Percentiles rank a stretch among this genome's conserved stretches.
These are phyloP conservation scores for Hipposideros larvatus DNA, from an alignment of 2,797 vertebrate genomes.

Conservation along the genomic window DNA sequence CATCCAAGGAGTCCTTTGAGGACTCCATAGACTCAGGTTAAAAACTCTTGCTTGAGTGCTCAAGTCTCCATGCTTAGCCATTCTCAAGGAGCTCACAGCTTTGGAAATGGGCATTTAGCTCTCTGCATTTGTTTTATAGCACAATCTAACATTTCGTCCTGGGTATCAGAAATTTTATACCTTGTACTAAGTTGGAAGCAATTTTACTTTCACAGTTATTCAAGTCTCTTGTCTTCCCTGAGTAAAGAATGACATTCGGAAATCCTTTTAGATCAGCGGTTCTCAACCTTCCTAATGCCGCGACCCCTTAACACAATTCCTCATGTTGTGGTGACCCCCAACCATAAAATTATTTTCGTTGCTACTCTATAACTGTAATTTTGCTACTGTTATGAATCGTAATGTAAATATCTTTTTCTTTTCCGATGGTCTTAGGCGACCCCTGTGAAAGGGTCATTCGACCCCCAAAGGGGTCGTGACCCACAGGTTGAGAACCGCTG, in stretches of 20 bases:
- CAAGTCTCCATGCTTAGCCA: background rate
- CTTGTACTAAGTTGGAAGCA: background rate
- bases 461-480: too few relatives aligned
- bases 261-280: background rate
- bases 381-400: too few relatives aligned
- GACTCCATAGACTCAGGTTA: background rate
- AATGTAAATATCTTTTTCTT: too few relatives aligned
- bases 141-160: background rate
- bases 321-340: too few relatives aligned
- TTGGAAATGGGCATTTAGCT: background rate
- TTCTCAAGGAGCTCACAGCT: background rate
- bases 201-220: background rate
- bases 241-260: background rate
- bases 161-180: background rate
- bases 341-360: too few relatives aligned
- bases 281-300: too few relatives aligned
- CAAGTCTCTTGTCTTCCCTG: background rate
- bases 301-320: too few relatives aligned
- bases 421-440: too few relatives aligned
- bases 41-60: background rate
- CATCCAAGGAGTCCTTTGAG: background rate
- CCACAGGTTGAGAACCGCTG: too few relatives aligned
- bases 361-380: too few relatives aligned
- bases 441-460: too few relatives aligned
- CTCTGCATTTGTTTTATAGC: background rate